Percentiles rank a stretch among this genome's conserved stretches.
Evolutionary conservation across 2,888 invertebrate species (phyloP).

Genomic region (Achlya flavicornis): DNA sequence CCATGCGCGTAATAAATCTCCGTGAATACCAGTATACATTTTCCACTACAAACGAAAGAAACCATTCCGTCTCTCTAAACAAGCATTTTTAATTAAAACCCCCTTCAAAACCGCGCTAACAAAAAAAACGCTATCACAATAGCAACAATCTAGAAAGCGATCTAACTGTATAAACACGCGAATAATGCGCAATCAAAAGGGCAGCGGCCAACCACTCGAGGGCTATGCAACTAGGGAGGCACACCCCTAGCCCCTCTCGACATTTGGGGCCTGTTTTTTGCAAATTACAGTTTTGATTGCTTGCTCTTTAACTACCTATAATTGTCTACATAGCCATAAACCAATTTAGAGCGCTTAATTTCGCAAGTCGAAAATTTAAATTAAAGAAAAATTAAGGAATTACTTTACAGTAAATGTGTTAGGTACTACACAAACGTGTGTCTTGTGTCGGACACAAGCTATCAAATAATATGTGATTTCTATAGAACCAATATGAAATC

Average conservation of each 20-base stretch:
- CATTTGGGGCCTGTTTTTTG: slow-evolving; percentile 46
- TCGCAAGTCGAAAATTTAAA: background rate
- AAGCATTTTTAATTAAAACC: slow-evolving; percentile 80
- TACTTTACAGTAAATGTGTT: no score
- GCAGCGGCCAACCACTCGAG: slow-evolving; percentile 70
- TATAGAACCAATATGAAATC: no score
- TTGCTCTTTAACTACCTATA: slow-evolving; percentile 42
- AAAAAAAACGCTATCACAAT: slow-evolving; percentile 78
- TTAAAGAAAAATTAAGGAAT: background rate
- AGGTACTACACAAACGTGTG: no score
- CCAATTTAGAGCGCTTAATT: background rate
- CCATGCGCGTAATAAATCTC: background rate
- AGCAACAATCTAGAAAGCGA: slow-evolving; percentile 82
- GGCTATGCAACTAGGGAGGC: slow-evolving; percentile 58
- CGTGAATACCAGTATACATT: slow-evolving; percentile 1
- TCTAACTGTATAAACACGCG: slow-evolving; percentile 82
- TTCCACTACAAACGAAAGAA: slow-evolving; percentile 45
- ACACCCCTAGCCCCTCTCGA: slow-evolving; percentile 31
- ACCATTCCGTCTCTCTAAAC: slow-evolving; percentile 58
- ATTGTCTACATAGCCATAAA: slow-evolving; percentile 18
- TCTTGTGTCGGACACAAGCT: no score
- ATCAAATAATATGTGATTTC: no score
- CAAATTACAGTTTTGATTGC: slow-evolving; percentile 74
- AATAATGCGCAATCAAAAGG: slow-evolving; percentile 83
- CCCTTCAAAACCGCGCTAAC: slow-evolving; percentile 70